These are phyloP conservation scores for Alethe diademata DNA, from an alignment of 2,113 vertebrate species.

Conservation along the genomic window DNA sequence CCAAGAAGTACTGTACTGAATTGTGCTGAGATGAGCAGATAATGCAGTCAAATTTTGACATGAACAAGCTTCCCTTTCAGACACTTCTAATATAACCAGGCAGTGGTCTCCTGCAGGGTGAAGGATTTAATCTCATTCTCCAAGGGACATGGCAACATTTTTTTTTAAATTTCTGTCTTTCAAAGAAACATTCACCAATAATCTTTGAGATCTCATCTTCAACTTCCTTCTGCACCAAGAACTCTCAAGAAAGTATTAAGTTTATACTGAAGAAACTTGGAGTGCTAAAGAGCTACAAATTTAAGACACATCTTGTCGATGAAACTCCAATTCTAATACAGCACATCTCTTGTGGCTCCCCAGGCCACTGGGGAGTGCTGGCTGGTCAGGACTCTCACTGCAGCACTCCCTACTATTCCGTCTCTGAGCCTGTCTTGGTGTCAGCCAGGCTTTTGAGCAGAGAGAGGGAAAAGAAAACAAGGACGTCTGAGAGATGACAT, in stretches of 20 bases:
- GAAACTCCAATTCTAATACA: not conserved
- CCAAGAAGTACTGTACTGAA: not conserved
- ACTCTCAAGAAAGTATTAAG: not conserved
- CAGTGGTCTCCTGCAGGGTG: not conserved
- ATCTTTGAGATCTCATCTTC: not conserved
- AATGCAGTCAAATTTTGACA: not conserved
- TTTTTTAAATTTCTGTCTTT: not conserved
- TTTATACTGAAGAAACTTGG: not conserved
- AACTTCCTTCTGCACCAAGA: not conserved
- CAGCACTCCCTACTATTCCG: not conserved
- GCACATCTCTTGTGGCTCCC: not conserved
- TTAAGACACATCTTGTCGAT: not conserved
- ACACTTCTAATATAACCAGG: not conserved
- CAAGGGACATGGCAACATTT: not conserved
- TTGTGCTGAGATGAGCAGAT: not conserved
- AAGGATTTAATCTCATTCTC: not conserved
- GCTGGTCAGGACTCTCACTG: not conserved
- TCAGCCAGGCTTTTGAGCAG: not conserved
- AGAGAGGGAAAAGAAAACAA: not conserved
- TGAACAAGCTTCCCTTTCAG: not conserved
- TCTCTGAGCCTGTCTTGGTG: not conserved
- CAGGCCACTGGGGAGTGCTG: not conserved
- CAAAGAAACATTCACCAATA: not conserved
- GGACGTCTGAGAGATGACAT: not conserved
- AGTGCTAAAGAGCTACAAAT: not conserved